phyloP scores from a whole-genome alignment of 2,797 vertebrate genomes.

The Cyclura pinguis region DNA sequence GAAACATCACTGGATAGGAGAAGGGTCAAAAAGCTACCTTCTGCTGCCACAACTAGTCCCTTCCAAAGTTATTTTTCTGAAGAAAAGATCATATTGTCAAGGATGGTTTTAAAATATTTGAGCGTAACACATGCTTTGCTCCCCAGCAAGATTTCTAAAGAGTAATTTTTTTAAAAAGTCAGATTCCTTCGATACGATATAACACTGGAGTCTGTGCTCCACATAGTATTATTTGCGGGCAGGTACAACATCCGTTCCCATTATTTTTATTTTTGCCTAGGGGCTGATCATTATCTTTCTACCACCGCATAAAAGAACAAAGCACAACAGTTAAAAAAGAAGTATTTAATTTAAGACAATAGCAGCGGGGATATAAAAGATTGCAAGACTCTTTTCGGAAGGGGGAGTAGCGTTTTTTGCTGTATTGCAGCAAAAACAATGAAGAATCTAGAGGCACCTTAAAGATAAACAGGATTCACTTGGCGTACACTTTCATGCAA shows the following conservation, averaged over 20 bases:
- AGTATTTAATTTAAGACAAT: conserved; percentile 8
- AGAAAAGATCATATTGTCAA: background rate
- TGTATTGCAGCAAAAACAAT: background rate
- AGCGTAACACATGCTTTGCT: background rate
- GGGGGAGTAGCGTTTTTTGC: background rate
- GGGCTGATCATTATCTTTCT: background rate
- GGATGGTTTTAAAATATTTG: background rate
- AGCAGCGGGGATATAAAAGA: background rate
- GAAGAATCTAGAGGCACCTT: background rate
- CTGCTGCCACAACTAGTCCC: background rate
- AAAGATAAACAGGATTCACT: background rate
- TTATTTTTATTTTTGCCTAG: conserved; percentile 4
- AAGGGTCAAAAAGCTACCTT: background rate
- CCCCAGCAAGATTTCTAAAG: background rate
- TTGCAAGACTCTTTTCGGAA: background rate
- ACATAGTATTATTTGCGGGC: background rate
- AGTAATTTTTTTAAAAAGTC: background rate
- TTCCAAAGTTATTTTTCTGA: background rate
- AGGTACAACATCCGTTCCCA: background rate
- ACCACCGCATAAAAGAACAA: conserved; percentile 21
- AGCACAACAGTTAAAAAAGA: background rate
- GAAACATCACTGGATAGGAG: background rate
- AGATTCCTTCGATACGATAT: background rate
- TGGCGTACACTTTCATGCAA: background rate
- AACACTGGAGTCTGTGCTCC: background rate